A percentile compares a stretch with the other conserved stretches of the same genome.
Conservation (phyloP, 92 coral and sea anemone genomes). For the Galaxea fascicularis region DNA sequence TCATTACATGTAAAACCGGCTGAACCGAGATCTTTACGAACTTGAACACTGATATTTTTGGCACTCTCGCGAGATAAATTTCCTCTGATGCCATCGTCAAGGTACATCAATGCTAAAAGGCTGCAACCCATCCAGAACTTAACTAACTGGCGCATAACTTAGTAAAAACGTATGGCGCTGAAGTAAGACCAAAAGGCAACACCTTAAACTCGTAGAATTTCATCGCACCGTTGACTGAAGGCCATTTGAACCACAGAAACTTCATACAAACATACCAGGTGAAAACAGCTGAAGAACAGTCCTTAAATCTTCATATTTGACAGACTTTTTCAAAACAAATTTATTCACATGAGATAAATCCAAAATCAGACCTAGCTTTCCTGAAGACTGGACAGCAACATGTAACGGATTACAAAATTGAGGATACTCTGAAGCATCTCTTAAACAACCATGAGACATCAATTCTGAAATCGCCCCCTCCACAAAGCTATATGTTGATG, state of each 20-base stretch:
- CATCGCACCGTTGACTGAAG: slow-evolving; percentile 31
- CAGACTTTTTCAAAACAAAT: too few species aligned
- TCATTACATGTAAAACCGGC: slow-evolving; percentile 55
- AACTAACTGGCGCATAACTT: slow-evolving; percentile 67
- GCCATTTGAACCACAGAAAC: slow-evolving; percentile 65
- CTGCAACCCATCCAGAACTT: slow-evolving; percentile 47
- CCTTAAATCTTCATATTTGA: too few species aligned
- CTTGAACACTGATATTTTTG: slow-evolving; percentile 13
- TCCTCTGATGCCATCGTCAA: slow-evolving; percentile 31
- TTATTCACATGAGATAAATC: too few species aligned
- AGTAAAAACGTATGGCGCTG: slow-evolving; percentile 62
- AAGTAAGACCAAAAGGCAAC: slow-evolving; percentile 55
- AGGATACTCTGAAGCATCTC: too few species aligned
- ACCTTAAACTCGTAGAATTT: slow-evolving; percentile 42
- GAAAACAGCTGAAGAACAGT: too few species aligned
- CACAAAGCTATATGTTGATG: too few species aligned
- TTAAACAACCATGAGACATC: too few species aligned
- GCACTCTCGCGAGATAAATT: slow-evolving; percentile 12
- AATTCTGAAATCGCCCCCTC: too few species aligned
- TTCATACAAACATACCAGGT: slow-evolving; percentile 53
- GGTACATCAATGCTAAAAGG: neutral
- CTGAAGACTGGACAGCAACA: too few species aligned
- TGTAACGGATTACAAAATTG: too few species aligned
- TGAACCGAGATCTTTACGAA: slow-evolving; percentile 38
- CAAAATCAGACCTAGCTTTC: too few species aligned